Conservation (phyloP, 2,888 invertebrate genomes). For the Chouioia cunea region DNA sequence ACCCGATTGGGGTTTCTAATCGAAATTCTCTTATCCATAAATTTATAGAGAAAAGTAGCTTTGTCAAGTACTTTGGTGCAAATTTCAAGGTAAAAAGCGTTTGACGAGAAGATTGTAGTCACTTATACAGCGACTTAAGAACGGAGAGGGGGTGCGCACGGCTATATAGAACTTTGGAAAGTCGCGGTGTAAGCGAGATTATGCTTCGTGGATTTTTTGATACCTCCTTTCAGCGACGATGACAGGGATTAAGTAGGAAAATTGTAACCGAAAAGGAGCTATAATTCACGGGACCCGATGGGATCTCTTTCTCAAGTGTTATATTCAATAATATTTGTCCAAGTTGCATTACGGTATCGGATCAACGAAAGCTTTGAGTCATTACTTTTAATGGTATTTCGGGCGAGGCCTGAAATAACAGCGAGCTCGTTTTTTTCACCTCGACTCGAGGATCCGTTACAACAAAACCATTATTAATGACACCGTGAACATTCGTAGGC, state of each 20-base stretch:
- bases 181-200: conserved; percentile 20
- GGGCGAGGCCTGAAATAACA: no score
- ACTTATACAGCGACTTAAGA: neutral
- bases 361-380: conserved; percentile 23
- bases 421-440: no score
- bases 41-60: no score
- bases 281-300: conserved; percentile 25
- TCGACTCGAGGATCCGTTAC: no score
- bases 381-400: conserved; percentile 17
- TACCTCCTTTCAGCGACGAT: neutral
- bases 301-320: conserved; percentile 3
- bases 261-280: conserved; percentile 21
- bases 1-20: no score
- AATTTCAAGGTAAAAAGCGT: conserved; percentile 12
- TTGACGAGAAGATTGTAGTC: conserved; percentile 23
- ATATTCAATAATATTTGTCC: conserved; percentile 33
- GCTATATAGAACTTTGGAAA: conserved; percentile 12
- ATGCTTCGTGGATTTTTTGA: conserved; percentile 28
- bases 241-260: conserved; percentile 37
- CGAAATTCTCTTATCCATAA: no score
- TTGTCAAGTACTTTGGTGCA: neutral
- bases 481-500: no score
- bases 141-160: neutral
- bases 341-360: neutral
- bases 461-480: no score